Conservation (phyloP, 1,140 invertebrate genomes). For the Drosophila nebulosa region DNA sequence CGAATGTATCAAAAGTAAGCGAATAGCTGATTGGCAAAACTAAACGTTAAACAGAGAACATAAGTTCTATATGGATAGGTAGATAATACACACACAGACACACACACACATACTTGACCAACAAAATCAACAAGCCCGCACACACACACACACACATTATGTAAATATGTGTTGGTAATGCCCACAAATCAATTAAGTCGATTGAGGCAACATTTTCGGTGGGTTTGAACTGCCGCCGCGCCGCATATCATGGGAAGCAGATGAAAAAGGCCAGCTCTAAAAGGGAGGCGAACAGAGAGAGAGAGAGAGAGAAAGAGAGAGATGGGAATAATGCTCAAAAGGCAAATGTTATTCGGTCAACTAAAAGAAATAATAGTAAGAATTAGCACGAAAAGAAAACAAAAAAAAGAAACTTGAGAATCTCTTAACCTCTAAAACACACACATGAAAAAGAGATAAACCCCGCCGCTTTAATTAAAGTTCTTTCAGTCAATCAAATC, state of each 20-base stretch:
- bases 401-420: neutral
- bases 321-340: neutral
- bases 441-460: too few species aligned
- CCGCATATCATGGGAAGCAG: neutral
- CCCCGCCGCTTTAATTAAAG: too few species aligned
- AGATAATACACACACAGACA: slow-evolving; percentile 23
- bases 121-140: slow-evolving; percentile 47
- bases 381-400: slow-evolving; percentile 13
- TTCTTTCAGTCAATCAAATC: too few species aligned
- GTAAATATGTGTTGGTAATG: slow-evolving; percentile 76
- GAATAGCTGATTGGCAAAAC: slow-evolving; percentile 45
- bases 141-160: slow-evolving; percentile 19
- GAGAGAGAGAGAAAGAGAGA: neutral
- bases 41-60: slow-evolving; percentile 6
- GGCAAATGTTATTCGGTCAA: slow-evolving; percentile 14
- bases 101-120: slow-evolving; percentile 16
- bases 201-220: slow-evolving; percentile 59
- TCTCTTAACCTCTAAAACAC: too few species aligned
- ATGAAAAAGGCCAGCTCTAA: too few species aligned
- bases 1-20: slow-evolving; percentile 22
- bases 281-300: neutral
- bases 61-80: neutral
- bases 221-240: slow-evolving; percentile 5
- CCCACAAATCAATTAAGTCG: slow-evolving; percentile 80
- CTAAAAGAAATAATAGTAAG: too few species aligned